Percentiles rank a stretch among this genome's conserved stretches.
Evolutionary conservation across 2,888 invertebrate genomes (phyloP).

Genomic region (Plebejus melissa): DNA sequence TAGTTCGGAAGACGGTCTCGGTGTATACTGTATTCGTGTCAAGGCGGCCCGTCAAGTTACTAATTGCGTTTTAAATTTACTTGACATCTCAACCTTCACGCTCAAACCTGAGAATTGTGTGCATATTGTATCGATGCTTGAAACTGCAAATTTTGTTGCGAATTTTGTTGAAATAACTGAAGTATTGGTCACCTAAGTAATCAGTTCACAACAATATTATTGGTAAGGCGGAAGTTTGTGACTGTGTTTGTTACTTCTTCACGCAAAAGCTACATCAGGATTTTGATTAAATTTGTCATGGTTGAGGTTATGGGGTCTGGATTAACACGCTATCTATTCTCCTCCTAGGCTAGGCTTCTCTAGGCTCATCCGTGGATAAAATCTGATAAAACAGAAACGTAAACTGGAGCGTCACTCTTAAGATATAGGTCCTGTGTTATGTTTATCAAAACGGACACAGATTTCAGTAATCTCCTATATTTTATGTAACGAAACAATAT

Average conservation of each 20-base stretch:
- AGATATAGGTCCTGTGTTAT: no score
- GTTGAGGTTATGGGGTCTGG: neutral
- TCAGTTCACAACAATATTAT: neutral
- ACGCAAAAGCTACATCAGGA: no score
- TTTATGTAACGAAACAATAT: neutral
- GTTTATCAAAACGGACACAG: neutral
- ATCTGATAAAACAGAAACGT: no score
- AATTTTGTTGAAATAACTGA: neutral
- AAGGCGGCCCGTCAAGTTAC: constrained; percentile 63
- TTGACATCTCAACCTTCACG: constrained; percentile 70
- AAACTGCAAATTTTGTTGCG: neutral
- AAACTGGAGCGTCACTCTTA: no score
- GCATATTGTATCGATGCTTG: neutral
- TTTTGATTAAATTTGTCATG: neutral
- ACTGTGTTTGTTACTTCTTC: no score
- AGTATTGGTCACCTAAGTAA: neutral
- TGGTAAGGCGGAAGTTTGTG: neutral
- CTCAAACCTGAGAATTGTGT: constrained; percentile 15
- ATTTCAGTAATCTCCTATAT: neutral
- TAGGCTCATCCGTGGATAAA: no score
- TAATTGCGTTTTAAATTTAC: constrained; percentile 76
- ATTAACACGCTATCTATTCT: no score
- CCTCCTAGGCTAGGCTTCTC: no score
- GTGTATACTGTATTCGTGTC: constrained; percentile 66
- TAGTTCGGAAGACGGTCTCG: constrained; percentile 30